These are phyloP conservation scores for Antheraea pernyi DNA, from an alignment of 1,140 invertebrate genomes.

Conservation along the genomic window DNA sequence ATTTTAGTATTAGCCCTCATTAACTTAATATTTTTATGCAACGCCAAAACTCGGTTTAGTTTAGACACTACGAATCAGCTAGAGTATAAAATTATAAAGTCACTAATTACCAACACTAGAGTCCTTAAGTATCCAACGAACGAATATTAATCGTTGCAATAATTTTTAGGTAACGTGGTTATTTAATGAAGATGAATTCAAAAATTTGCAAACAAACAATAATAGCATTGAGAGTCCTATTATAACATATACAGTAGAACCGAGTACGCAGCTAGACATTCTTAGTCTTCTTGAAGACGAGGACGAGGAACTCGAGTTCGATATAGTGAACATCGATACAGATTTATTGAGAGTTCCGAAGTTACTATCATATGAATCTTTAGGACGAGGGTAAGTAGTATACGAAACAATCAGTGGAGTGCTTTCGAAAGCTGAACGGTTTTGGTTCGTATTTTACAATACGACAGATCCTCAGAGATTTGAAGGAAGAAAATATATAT, in stretches of 20 bases:
- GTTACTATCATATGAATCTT: constrained; percentile 24
- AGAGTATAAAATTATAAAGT: too few species aligned
- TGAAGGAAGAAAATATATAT: too few species aligned
- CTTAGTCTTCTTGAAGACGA: constrained; percentile 52
- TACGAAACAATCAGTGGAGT: not conserved
- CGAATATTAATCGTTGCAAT: too few species aligned
- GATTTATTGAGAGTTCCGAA: constrained; percentile 50
- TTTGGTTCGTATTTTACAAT: too few species aligned
- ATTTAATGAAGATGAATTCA: constrained; percentile 41
- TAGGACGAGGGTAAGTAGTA: constrained; percentile 22
- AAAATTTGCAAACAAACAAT: constrained; percentile 24
- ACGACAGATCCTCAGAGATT: too few species aligned
- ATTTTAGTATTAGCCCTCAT: too few species aligned
- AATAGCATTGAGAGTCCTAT: not conserved
- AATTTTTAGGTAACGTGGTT: constrained; percentile 43
- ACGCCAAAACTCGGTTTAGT: too few species aligned
- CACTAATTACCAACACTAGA: too few species aligned
- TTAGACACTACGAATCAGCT: too few species aligned
- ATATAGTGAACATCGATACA: constrained; percentile 66
- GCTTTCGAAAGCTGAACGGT: too few species aligned
- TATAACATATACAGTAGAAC: not conserved
- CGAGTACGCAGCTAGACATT: constrained; percentile 37
- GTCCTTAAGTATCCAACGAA: too few species aligned
- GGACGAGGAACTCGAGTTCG: constrained; percentile 61
- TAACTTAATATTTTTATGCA: too few species aligned